Base-by-base conservation (phyloP, 2,888 invertebrate species). In the Ernsta delagoae region DNA sequence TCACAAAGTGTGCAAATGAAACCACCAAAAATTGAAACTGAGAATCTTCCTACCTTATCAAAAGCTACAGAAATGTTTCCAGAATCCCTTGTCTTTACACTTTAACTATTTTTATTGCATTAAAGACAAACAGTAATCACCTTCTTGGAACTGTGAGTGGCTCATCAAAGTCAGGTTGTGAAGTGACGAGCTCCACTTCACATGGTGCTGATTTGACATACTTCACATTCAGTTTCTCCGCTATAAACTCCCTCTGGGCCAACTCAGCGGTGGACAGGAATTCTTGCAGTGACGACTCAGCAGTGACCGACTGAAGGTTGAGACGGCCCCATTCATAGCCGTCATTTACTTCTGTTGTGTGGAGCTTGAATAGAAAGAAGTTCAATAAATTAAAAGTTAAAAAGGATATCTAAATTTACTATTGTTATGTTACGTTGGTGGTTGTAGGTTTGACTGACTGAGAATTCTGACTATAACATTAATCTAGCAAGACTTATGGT, bases 251-350 rank as follows among this genome's bases (percentile, higher is more conserved):
- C 0, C 97, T 97, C 50, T 98, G 98, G 0, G 99, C 99, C 70
- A 99, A 90, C 87, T 99, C 97, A 0, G 99, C 99, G 0, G 98
- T 99, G 0, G 98, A 96, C 4, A 99, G 92, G 85, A 99, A 99
- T 81, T 99, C 99, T 91, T 99, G 98, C 71, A 99, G 96, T 0
- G 98, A 97, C n/a, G 97, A 98, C 85, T 99, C 98, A 77, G 99
- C 99, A 0, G 99, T 99, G 0, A 99, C 97, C 0, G 99, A 99
- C 79, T 97, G 96, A 0, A 98, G 94, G 88, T 98, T 98, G 1
- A 98, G 91, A 7, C 98, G 94, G 48, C 97, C 97, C 98, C 98
- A 98, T 71, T 98, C 97, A 78, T 96, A 97, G 4, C 98, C 98
- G 92, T 98, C 98, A 76, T 97, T 95, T 1, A 98, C 89, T 82